phyloP scores from a whole-genome alignment of 2,888 invertebrate genomes.

The Trisateles emortualis region DNA sequence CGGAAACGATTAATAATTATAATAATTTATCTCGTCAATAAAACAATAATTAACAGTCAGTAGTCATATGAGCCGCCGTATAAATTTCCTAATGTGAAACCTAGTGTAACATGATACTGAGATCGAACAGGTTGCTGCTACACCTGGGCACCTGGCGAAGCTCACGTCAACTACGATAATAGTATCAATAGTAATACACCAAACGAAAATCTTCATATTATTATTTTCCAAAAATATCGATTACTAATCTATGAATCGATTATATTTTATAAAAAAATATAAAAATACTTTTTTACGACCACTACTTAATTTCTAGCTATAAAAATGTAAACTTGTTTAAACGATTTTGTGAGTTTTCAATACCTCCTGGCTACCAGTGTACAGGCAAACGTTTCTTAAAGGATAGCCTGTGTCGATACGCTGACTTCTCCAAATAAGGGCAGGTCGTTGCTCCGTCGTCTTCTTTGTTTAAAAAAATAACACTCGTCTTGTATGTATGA shows the following conservation, averaged over 20 bases:
- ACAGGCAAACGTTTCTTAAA: conserved; percentile 42
- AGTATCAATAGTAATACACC: no score
- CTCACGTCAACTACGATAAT: conserved; percentile 73
- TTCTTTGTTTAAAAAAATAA: conserved; percentile 80
- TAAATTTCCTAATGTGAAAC: conserved; percentile 86
- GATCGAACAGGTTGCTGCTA: conserved; percentile 73
- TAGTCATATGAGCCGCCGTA: conserved; percentile 83
- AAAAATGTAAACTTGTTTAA: neutral
- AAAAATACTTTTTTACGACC: conserved; percentile 7
- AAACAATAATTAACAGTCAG: conserved; percentile 83
- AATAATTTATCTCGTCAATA: conserved; percentile 82
- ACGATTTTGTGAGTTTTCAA: conserved; percentile 12
- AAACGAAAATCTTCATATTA: conserved; percentile 63
- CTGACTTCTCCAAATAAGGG: conserved; percentile 79
- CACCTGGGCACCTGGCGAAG: conserved; percentile 80
- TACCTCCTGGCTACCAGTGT: conserved; percentile 15
- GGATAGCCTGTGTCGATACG: conserved; percentile 55
- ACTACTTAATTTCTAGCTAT: conserved; percentile 10
- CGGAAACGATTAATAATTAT: conserved; percentile 81
- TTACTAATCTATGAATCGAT: conserved; percentile 45
- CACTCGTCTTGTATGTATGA: conserved; percentile 64
- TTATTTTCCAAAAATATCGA: conserved; percentile 64
- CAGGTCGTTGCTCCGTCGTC: conserved; percentile 74
- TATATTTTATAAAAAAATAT: conserved; percentile 22
- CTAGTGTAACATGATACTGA: conserved; percentile 80